Percentiles rank a stretch among this genome's conserved stretches.
phyloP scores from a whole-genome alignment of 2,797 vertebrate species.

The Podarcis lilfordi region DNA sequence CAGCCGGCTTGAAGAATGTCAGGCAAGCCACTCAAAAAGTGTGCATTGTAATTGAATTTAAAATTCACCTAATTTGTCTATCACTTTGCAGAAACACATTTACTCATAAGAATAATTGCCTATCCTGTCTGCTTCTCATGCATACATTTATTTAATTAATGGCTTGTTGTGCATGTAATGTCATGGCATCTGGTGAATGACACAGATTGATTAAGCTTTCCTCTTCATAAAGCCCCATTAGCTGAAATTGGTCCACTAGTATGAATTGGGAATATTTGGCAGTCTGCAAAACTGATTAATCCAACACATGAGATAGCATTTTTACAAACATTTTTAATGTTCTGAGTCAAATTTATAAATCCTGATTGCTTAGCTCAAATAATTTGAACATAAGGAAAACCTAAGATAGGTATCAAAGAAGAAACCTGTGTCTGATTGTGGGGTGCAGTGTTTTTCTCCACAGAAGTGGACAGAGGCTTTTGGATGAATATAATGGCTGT shows the following conservation, averaged over 20 bases:
- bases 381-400: background rate
- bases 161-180: slow-evolving; percentile 1
- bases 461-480: background rate
- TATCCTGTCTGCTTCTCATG: slow-evolving; percentile 3
- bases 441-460: background rate
- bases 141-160: slow-evolving; percentile 34
- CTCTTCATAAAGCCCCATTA: slow-evolving; percentile 17
- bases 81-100: slow-evolving; percentile 25
- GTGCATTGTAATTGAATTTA: slow-evolving; percentile 5
- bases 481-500: background rate
- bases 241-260: background rate
- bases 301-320: fast-evolving
- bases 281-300: background rate
- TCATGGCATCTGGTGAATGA: slow-evolving; percentile 27
- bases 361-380: background rate
- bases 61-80: slow-evolving; percentile 18
- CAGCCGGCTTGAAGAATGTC: slow-evolving; percentile 42
- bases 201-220: slow-evolving; percentile 30
- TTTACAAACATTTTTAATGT: background rate
- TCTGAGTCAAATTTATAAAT: background rate
- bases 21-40: slow-evolving; percentile 31
- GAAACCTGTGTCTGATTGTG: background rate
- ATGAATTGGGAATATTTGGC: background rate
- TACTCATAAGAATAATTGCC: slow-evolving; percentile 20
- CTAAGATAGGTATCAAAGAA: background rate